Base-by-base conservation (phyloP, 1,140 invertebrate genomes). In the Penaeus japonicus region DNA sequence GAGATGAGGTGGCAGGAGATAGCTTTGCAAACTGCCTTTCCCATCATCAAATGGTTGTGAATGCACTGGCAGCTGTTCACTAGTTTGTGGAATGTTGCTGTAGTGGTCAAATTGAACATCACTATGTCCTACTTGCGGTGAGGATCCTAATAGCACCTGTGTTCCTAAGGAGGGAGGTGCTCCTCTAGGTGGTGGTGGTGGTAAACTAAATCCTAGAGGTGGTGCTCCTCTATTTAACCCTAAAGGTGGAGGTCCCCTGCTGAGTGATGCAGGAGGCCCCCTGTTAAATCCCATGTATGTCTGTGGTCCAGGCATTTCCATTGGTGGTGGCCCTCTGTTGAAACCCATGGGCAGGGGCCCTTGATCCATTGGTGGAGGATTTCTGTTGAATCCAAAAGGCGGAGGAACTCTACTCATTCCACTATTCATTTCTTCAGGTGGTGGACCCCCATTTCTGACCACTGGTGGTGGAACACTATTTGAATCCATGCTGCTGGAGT, bases 1-100 rank as follows among this genome's bases (percentile, higher is more conserved):
- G 77, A n/a, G 93, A 91, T 27, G 92, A 90, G 55, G 91, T 93
- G 75, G 85, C 32, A 80, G 59, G n/a, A 35, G 53, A 27, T 22
- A 22, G 4, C 79, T 20, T 12, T 47, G 35, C 27, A 35, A 24
- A 35, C 47, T 24, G 5, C 39, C 47, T 27, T 22, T 47, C 22
- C 27, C 39, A 39, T 30, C 39, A 39, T 22, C 39, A 24, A 35
- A 32, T 27, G 27, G 4, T 81, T 47, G 79, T 20, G 15, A 22
- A 39, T 81, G 35, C 32, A 15, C 15, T 12, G 24, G 53, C 22
- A 35, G 53, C 47, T 47, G 47, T 1, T 47, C 47, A 78, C 22
- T 30, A 32, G 4, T 47, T 35, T 39, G 18, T 79, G 77, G 84
- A 78, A 85, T 73, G 84, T 47, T 47, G 79, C 24, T 27, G 80